Conservation (phyloP, 2,797 vertebrate species). For the Mormyrops attenuatus region DNA sequence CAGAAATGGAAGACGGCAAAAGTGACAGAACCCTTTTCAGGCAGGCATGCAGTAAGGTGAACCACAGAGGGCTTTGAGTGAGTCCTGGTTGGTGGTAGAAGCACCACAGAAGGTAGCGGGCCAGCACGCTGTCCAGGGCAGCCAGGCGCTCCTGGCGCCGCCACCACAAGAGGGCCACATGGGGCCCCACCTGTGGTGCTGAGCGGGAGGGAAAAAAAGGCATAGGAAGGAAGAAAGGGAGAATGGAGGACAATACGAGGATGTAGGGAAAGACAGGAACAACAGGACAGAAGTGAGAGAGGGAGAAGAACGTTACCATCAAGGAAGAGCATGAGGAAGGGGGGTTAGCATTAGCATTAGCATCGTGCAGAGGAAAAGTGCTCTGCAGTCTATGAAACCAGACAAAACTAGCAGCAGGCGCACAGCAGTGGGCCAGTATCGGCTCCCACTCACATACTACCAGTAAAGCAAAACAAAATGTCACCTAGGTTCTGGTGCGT, state of each 20-base stretch:
- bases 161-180: conserved; percentile 86
- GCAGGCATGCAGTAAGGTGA: conserved; percentile 63
- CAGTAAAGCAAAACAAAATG: neutral
- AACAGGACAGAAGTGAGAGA: neutral
- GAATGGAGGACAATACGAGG: neutral
- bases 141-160: conserved; percentile 69
- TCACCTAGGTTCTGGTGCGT: neutral
- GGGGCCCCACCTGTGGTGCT: conserved; percentile 85
- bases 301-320: neutral
- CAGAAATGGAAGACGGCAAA: neutral
- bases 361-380: neutral
- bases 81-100: conserved; percentile 95
- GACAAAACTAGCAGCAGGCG: neutral
- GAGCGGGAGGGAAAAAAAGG: no score
- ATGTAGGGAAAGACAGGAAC: neutral
- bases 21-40: conserved; percentile 28
- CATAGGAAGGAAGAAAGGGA: conserved; percentile 64
- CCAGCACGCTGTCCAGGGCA: conserved; percentile 81
- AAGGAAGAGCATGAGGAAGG: conserved; percentile 25
- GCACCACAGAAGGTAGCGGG: conserved; percentile 93
- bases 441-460: neutral
- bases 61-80: conserved; percentile 93
- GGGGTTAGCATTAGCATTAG: neutral
- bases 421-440: neutral
- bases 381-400: neutral